phyloP scores from a whole-genome alignment of 2,888 invertebrate species.

The Drosophila dives region DNA sequence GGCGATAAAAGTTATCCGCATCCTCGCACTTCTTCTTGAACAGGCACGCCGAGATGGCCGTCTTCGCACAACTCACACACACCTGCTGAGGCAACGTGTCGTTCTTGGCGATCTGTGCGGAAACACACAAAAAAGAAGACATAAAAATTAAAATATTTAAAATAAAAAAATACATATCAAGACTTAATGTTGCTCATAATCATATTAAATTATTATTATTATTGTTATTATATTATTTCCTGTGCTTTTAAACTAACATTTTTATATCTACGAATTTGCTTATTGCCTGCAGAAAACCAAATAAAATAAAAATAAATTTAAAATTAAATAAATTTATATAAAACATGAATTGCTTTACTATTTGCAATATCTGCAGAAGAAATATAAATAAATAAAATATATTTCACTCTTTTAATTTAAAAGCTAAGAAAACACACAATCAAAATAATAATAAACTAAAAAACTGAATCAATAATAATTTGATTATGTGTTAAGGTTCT shows the following conservation, averaged over 20 bases:
- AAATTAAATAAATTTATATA: background rate
- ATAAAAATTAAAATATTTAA: background rate
- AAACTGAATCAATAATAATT: background rate
- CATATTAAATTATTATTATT: too few species aligned
- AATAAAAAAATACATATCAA: too few species aligned
- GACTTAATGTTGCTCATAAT: too few species aligned
- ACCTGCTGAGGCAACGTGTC: slow-evolving; percentile 84
- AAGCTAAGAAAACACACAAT: background rate
- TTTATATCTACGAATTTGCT: background rate
- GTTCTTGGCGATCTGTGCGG: slow-evolving; percentile 81
- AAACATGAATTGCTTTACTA: background rate
- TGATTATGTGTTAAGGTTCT: background rate
- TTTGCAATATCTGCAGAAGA: too few species aligned
- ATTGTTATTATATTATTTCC: too few species aligned
- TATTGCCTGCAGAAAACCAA: background rate
- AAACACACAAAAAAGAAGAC: background rate
- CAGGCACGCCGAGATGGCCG: slow-evolving; percentile 82
- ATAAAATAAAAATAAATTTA: too few species aligned
- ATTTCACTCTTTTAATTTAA: background rate
- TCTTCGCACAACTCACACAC: slow-evolving; percentile 83
- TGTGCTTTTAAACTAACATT: background rate
- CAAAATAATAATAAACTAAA: too few species aligned
- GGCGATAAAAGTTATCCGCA: slow-evolving; percentile 84
- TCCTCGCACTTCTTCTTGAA: slow-evolving; percentile 85
- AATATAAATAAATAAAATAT: background rate